Evolutionary conservation across 2,888 invertebrate species (phyloP), one percentile per base, ranked within the genome.

Genomic region (Phyto melanocephala): DNA sequence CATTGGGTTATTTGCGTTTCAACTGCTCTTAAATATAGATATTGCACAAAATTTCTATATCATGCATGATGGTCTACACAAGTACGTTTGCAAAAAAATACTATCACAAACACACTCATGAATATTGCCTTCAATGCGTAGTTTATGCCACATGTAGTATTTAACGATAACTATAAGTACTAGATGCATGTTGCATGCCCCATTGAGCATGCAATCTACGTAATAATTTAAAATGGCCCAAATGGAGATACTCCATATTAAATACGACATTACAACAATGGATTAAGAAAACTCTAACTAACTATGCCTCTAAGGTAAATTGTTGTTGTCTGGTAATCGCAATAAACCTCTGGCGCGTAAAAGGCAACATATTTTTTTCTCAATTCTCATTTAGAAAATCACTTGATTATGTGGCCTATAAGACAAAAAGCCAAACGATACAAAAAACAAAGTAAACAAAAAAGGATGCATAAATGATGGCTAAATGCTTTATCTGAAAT

Each of bases 381-480:
- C 84, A 83, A 83, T 84, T 85, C 85, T 84, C 84, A 85, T 84
- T 87, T 86, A 81, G 82, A 85, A 86, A 87, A 87, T 87, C 85
- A 87, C 87, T 87, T 87, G 87, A 87, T 87, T 87, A 87, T 85
- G 84, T 85, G 84, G 65, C 50, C 56, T 71, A 11, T 24, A 50
- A 50, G 58, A 80, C 79, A 67, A 84, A 37, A 56, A n/a, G 15
- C 5, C 22, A 24, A 24, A 65, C 20, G 2, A n/a, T 11, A 40
- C 6, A 58, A 15, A 63, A 45, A 7, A 2, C 28, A 62, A 24
- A 22, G n/a, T n/a, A n/a, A 50, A 20, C 11, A 17, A 45, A 58
- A 20, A 24, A 42, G 20, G 2, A 42, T 52, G 37, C 35, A 35
- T 35, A 52, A 78, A 56, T 60, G 52, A 33, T 68, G 70, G 63